Conservation (phyloP, 2,113 vertebrate genomes). For the Thryonomys swinderianus region DNA sequence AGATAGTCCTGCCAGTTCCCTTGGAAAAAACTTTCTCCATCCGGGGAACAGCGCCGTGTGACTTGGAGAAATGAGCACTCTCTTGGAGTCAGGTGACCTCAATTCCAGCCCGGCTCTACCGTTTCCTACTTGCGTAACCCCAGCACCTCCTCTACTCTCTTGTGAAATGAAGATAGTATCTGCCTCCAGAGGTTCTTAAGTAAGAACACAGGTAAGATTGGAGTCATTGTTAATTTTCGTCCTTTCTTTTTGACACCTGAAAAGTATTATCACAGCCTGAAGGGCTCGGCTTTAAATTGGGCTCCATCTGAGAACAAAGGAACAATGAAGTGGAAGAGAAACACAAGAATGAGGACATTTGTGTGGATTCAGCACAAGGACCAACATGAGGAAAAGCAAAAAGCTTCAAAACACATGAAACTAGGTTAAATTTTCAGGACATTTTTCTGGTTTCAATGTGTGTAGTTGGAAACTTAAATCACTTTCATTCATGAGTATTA, state of each 20-base stretch:
- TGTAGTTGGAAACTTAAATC: slow-evolving; percentile 58
- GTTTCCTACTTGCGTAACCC: slow-evolving; percentile 60
- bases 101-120: slow-evolving; percentile 20
- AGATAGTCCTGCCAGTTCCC: not conserved
- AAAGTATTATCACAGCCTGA: slow-evolving; percentile 20
- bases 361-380: slow-evolving; percentile 53
- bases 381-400: slow-evolving; percentile 45
- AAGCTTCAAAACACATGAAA: slow-evolving; percentile 63
- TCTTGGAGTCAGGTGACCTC: slow-evolving; percentile 51
- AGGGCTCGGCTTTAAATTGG: not conserved
- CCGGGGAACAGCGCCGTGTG: not conserved
- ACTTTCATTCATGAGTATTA: slow-evolving; percentile 68
- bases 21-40: not conserved
- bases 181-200: slow-evolving; percentile 39
- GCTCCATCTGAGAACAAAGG: slow-evolving; percentile 49
- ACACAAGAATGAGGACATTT: slow-evolving; percentile 38
- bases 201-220: slow-evolving; percentile 60
- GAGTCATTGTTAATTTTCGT: slow-evolving; percentile 49
- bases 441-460: slow-evolving; percentile 39
- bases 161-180: slow-evolving; percentile 48
- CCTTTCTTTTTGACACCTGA: slow-evolving; percentile 53
- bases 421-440: slow-evolving; percentile 70
- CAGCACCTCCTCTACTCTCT: not conserved
- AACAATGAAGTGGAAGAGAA: slow-evolving; percentile 18
- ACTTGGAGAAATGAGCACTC: slow-evolving; percentile 51